A percentile compares a stretch with the other conserved stretches of the same genome.
phyloP scores from a whole-genome alignment of 2,113 vertebrate genomes.

The Archilochus colubris region DNA sequence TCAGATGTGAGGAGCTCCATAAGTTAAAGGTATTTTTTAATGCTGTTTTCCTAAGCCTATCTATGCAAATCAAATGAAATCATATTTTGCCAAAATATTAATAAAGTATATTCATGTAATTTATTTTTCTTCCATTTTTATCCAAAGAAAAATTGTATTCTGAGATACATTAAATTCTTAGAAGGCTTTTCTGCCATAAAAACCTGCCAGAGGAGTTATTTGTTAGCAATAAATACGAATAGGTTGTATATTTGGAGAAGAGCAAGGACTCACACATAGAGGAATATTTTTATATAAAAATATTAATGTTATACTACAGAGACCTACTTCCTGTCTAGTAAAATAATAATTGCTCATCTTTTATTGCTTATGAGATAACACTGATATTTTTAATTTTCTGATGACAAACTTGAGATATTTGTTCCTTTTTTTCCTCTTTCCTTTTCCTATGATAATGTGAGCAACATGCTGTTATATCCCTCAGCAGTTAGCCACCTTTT shows the following conservation, averaged over 20 bases:
- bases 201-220: neutral
- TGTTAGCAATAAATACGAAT: neutral
- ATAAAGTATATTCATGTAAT: neutral
- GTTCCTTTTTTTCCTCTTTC: fast-evolving
- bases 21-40: neutral
- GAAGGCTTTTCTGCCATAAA: neutral
- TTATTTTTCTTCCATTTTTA: neutral
- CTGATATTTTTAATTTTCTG: neutral
- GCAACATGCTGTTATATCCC: neutral
- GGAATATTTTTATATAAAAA: neutral
- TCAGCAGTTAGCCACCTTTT: neutral
- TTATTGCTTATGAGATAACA: neutral
- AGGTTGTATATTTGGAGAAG: neutral
- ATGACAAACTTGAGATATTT: neutral
- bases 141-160: neutral
- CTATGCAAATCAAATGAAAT: neutral
- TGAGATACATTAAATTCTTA: neutral
- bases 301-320: neutral
- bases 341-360: neutral
- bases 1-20: neutral
- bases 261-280: neutral
- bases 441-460: neutral
- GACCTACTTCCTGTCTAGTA: neutral
- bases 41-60: neutral
- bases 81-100: neutral